Base-by-base conservation (phyloP, 2,888 invertebrate genomes). In the Chalcosyrphus nemorum region DNA sequence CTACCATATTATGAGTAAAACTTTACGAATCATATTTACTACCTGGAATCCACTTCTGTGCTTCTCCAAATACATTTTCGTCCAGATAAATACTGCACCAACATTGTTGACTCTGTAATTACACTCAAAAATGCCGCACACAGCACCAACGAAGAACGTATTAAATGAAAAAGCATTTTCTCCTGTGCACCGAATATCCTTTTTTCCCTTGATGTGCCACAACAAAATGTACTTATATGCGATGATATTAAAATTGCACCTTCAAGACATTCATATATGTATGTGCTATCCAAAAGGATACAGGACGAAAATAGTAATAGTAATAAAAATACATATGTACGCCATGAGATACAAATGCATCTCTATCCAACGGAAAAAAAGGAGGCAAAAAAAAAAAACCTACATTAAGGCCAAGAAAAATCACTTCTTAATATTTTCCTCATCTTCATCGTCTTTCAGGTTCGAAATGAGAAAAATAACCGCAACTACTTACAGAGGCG, bases 401-500 rank as follows among this genome's bases (percentile, higher is more conserved):
- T 52, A 43, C 45, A 76, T 59, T 66, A 35, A 24, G 54, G 61
- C 45, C 11, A 59, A 71, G 35, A 65, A 81, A 77, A 77, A 68
- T 82, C 65, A 84, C 57, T 84, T 70, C 84, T 78, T 78, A 70
- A 74, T 74, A 78, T 78, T 84, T 84, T 75, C 70, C 50, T 32
- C 68, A 63, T 74, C 27, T 47, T 54, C 38, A 45, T 21, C 35
- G 54, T 70, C 27, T 1, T 65, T 27, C 35, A n/a, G 45, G 19
- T 27, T 32, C 7, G 29, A 70, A 84, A 70, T 68, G 47, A 45
- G 45, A 74, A 72, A 71, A 72, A 72, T 63, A 80, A 78, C 72
- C 61, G 47, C 82, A 65, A 59, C 29, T 71, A 71, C 59, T 81
- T 63, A 75, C 41, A 24, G 24, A 7, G 24, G n/a, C n/a, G 21